These are phyloP conservation scores for Vesta saturnalis DNA, from an alignment of 2,888 invertebrate genomes.

Conservation along the genomic window DNA sequence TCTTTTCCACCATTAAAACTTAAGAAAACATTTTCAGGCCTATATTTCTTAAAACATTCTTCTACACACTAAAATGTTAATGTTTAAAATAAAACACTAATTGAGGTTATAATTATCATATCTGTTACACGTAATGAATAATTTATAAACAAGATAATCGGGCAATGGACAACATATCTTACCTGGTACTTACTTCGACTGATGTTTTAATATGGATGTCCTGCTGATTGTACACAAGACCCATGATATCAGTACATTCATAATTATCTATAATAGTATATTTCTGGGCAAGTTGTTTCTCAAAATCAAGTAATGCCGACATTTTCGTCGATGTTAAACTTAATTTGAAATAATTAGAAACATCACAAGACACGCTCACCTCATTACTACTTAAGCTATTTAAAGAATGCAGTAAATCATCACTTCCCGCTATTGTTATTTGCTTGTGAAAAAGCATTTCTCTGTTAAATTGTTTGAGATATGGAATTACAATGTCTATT, in stretches of 20 bases:
- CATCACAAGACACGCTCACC: background rate
- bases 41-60: constrained; percentile 70
- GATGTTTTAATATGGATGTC: constrained; percentile 12
- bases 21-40: constrained; percentile 81
- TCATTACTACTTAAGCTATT: background rate
- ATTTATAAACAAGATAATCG: no score
- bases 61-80: constrained; percentile 59
- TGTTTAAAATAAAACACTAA: no score
- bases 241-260: background rate
- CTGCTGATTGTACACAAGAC: constrained; percentile 12
- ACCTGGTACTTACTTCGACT: constrained; percentile 32
- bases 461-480: constrained; percentile 9
- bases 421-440: background rate
- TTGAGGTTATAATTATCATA: background rate
- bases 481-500: constrained; percentile 9
- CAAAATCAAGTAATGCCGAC: constrained; percentile 11
- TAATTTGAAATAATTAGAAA: background rate
- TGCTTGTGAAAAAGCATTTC: background rate
- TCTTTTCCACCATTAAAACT: constrained; percentile 99
- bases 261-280: background rate
- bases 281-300: background rate
- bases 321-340: constrained; percentile 6
- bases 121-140: background rate
- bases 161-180: no score
- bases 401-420: background rate